phyloP scores from a whole-genome alignment of 2,888 invertebrate species.

The Volucella bombylans region DNA sequence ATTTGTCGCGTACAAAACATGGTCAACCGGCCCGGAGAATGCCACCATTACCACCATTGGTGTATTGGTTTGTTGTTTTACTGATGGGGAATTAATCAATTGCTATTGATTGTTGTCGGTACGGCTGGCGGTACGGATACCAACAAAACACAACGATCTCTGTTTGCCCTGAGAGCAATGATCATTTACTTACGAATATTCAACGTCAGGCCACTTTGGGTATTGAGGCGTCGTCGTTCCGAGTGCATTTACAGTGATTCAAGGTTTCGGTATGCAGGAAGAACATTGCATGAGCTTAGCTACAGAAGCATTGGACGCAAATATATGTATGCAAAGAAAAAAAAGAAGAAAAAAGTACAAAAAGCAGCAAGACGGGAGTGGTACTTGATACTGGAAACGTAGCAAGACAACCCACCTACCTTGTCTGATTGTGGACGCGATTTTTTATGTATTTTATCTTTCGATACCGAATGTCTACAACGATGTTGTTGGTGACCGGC shows the following conservation, averaged over 20 bases:
- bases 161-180: slow-evolving; percentile 48
- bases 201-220: slow-evolving; percentile 17
- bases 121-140: slow-evolving; percentile 1
- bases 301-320: slow-evolving; percentile 12
- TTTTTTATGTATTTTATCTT: slow-evolving; percentile 7
- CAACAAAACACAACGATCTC: slow-evolving; percentile 24
- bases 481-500: slow-evolving; percentile 57
- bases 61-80: slow-evolving; percentile 40
- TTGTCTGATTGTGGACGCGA: slow-evolving; percentile 78
- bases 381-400: slow-evolving; percentile 21
- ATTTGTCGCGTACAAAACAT: slow-evolving; percentile 29
- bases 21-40: slow-evolving; percentile 46
- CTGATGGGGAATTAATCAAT: slow-evolving; percentile 59
- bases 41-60: background rate
- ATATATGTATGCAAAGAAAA: slow-evolving; percentile 6
- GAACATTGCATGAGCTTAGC: slow-evolving; percentile 77
- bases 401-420: slow-evolving; percentile 79
- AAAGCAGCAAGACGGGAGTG: slow-evolving; percentile 59
- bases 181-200: slow-evolving; percentile 43
- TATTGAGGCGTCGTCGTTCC: slow-evolving; percentile 24
- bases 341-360: slow-evolving; percentile 42
- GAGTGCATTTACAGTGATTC: slow-evolving; percentile 79
- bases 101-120: slow-evolving; percentile 53
- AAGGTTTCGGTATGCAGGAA: slow-evolving; percentile 83
- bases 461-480: slow-evolving; percentile 18